These are phyloP conservation scores for Romanogobio albipinnatus DNA, from an alignment of 2,113 vertebrate genomes.

Conservation along the genomic window DNA sequence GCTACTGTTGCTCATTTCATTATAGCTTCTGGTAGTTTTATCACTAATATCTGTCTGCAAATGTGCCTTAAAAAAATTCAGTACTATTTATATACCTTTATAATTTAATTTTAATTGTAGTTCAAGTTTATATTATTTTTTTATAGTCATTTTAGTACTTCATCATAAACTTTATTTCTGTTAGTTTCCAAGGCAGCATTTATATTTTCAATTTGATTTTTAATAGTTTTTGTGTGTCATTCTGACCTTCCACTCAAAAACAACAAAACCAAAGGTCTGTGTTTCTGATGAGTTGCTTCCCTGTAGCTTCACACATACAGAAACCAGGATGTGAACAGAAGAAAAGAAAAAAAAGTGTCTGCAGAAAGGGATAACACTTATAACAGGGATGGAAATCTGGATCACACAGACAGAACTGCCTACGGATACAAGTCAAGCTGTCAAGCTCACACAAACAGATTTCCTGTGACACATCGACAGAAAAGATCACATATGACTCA, in stretches of 20 bases:
- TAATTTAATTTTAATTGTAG: not conserved
- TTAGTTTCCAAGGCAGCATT: not conserved
- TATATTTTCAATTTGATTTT: too few relatives aligned
- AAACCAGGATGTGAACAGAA: not conserved
- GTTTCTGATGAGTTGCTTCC: not conserved
- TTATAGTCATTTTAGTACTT: not conserved
- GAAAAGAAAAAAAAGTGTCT: not conserved
- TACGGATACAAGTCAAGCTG: constrained; percentile 2
- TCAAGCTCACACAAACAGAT: constrained; percentile 3
- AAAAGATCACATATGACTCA: not conserved
- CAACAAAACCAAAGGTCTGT: not conserved
- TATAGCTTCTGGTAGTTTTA: not conserved
- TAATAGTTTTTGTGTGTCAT: not conserved
- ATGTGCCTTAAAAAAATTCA: not conserved
- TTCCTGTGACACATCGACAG: not conserved
- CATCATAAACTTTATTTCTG: not conserved
- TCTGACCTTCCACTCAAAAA: not conserved
- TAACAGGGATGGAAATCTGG: not conserved
- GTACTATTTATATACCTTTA: not conserved
- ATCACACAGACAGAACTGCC: not conserved
- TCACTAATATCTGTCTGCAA: not conserved
- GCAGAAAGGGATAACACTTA: not conserved
- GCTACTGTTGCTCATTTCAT: not conserved
- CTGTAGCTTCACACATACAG: not conserved
- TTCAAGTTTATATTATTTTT: not conserved